Conservation (phyloP, 2,797 vertebrate genomes). For the Thunnus albacares region DNA sequence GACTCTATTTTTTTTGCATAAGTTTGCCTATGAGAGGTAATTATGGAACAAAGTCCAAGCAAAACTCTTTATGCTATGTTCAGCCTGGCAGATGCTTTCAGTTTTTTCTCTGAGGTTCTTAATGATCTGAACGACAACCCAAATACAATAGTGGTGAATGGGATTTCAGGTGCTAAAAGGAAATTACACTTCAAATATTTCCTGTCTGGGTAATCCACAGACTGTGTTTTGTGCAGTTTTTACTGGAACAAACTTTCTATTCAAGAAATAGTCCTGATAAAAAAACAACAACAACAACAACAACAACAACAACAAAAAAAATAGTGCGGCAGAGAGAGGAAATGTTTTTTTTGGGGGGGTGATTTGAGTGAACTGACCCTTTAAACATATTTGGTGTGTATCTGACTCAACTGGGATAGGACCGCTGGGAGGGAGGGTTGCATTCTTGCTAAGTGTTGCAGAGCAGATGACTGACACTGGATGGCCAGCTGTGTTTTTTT, state of each 20-base stretch:
- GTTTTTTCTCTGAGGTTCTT: too few relatives aligned
- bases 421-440: conserved; percentile 29
- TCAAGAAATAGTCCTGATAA: background rate
- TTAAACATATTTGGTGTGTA: conserved; percentile 16
- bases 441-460: conserved; percentile 17
- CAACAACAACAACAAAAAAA: too few relatives aligned
- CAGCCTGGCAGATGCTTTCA: too few relatives aligned
- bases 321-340: background rate
- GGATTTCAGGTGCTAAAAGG: too few relatives aligned
- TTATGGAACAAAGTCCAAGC: too few relatives aligned
- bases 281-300: too few relatives aligned
- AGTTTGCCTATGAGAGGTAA: too few relatives aligned
- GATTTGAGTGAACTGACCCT: conserved; percentile 8
- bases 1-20: too few relatives aligned
- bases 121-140: too few relatives aligned
- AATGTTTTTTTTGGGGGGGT: background rate
- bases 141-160: too few relatives aligned
- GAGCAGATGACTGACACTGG: conserved; percentile 51
- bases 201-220: background rate
- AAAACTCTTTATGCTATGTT: too few relatives aligned
- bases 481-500: conserved; percentile 50
- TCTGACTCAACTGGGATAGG: conserved; percentile 51
- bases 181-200: too few relatives aligned
- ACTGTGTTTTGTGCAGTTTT: background rate
- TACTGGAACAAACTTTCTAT: background rate